Evolutionary conservation across 2,888 invertebrate genomes (phyloP), one percentile per base, ranked within the genome.

Genomic region (Epicampocera succincta): DNA sequence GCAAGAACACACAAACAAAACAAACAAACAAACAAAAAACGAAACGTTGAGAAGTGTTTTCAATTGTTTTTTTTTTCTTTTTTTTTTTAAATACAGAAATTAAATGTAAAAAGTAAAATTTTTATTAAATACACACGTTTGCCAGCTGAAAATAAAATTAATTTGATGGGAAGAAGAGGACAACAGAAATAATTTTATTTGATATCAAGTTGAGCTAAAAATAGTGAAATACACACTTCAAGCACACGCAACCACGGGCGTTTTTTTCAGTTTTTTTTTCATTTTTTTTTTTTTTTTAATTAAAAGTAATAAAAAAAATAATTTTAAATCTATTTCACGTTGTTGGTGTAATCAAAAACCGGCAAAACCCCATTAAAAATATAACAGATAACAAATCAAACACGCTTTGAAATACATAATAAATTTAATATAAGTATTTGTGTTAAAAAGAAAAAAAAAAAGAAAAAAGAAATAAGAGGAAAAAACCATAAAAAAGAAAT

Each of bases 301-400:
- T 56, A 11, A 61, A 46, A 61, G 38, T 29, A 1, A 54, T 33
- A n/a, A 72, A 29, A 40, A 60, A 3, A 9, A 3, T 58, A 44
- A 46, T 19, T 29, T 25, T 44, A 54, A 56, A 46, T 44, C 48
- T 54, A 40, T 38, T 33, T 40, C 40, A 25, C 44, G 12, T 69
- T 48, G 38, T 54, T 15, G 46, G 29, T 54, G 56, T 58, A 58
- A 65, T 44, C n/a, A 13, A 65, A 77, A 72, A 65, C 78, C 38
- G 50, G 72, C 66, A 65, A 56, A 58, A 61, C 17, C 50, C 40
- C 19, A 33, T 38, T 71, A 33, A 63, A 65, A 65, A 61, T 0
- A 48, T 63, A 46, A 66, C 33, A 66, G 15, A 74, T 65, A 17
- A 38, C 8, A 13, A 33, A 54, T 63, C 65, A 71, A 69, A 44